Evolutionary conservation across 53 echinoderm and acorn worm genomes (phyloP), one percentile per base, ranked within the genome.

Genomic region (Mesocentrotus franciscanus): DNA sequence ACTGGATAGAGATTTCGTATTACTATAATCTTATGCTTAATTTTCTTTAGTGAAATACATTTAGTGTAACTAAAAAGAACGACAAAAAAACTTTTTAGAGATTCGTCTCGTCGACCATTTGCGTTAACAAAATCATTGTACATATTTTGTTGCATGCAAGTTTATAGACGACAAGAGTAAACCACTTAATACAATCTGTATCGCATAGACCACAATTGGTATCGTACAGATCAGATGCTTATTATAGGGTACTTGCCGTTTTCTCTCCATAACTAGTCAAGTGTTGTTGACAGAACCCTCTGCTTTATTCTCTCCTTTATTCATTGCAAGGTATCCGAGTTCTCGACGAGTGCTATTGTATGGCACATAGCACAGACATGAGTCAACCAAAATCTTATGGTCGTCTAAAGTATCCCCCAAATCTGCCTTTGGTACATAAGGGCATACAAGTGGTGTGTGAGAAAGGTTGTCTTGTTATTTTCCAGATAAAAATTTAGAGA

Each of bases 221-320:
- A 87, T 87, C 87, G 27, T 26, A 58, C 7, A 87, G 56, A 87
- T 87, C 57, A 58, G 57, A 87, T 58, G 59, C 87, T 58, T 58
- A 58, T 22, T 87, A 87, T 58, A 58, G 87, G 58, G 87, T 59
- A 58, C 87, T 87, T 55, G 26, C 58, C n/a, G 87, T 87, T 27
- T 58, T 58, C 87, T 57, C 87, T 58, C 85, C 87, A 87, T 58
- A 87, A 87, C 87, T 2, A 87, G 87, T 87, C 87, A 58, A 87
- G 87, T 87, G 87, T 56, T 87, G 58, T 87, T 87, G 56, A 87
- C 56, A 87, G 58, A 57, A 87, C 87, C 87, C 87, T 58, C n/a
- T 87, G 17, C 87, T 87, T 87, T 57, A 58, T 87, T 87, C 58
- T 56, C 56, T 29, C 29, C 58, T 58, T 87, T 14, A 58, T 87